Conservation (phyloP, 2,888 invertebrate genomes). For the Ganaspis brasiliensis region DNA sequence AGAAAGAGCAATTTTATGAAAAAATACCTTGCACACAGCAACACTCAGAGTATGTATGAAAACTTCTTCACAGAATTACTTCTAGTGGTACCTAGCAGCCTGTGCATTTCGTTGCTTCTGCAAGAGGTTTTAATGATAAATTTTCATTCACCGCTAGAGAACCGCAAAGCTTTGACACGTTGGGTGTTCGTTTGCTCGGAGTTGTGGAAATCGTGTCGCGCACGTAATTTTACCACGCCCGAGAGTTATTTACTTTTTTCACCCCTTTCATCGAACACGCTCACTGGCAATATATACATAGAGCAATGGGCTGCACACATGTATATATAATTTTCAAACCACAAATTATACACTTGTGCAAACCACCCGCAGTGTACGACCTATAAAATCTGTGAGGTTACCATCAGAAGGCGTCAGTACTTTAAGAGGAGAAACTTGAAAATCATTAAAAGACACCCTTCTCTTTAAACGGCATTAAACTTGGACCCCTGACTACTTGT, state of each 20-base stretch:
- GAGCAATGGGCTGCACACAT: neutral
- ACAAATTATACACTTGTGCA: conserved; percentile 20
- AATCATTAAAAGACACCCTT: conserved; percentile 36
- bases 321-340: conserved; percentile 6
- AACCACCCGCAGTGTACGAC: neutral
- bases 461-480: conserved; percentile 28
- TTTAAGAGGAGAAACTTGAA: conserved; percentile 13
- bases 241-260: conserved; percentile 33
- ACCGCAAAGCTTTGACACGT: conserved; percentile 35
- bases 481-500: conserved; percentile 5
- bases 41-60: conserved; percentile 2
- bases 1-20: too few species aligned
- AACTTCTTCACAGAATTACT: conserved; percentile 19
- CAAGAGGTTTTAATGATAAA: conserved; percentile 36
- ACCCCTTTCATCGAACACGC: neutral
- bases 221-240: conserved; percentile 29
- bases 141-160: conserved; percentile 22
- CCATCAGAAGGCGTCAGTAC: conserved; percentile 21
- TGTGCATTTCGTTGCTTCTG: conserved; percentile 19
- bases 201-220: conserved; percentile 35
- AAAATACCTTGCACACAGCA: neutral
- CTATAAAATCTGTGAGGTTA: neutral
- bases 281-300: neutral
- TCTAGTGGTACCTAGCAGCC: conserved; percentile 17
- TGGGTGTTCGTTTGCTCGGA: conserved; percentile 36